phyloP scores from a whole-genome alignment of 2,797 vertebrate genomes.

The Zenarchopterus dispar region DNA sequence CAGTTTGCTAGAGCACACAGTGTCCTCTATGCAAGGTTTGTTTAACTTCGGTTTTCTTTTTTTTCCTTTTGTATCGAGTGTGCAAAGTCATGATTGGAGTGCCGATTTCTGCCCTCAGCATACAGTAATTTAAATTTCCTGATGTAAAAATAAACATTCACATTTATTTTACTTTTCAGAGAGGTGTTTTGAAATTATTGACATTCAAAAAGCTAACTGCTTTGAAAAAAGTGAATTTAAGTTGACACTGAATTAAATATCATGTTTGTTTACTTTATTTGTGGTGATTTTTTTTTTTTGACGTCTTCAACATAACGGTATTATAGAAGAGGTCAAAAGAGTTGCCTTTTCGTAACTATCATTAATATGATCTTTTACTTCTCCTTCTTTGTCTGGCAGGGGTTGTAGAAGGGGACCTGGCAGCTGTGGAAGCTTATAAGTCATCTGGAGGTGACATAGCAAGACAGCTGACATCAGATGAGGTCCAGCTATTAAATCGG shows the following conservation, averaged over 20 bases:
- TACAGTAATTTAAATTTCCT: not conserved
- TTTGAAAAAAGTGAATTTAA: not conserved
- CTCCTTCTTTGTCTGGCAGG: constrained; percentile 75
- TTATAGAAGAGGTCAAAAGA: not conserved
- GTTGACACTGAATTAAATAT: not conserved
- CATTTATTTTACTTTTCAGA: no score
- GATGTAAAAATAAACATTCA: no score
- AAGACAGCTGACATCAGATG: constrained; percentile 93
- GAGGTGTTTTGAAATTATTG: no score
- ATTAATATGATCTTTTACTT: constrained; percentile 10
- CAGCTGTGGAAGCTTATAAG: constrained; percentile 96
- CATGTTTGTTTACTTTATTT: not conserved
- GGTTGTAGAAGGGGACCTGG: constrained; percentile 96
- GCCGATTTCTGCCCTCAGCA: not conserved
- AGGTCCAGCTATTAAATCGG: constrained; percentile 94
- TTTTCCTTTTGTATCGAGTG: not conserved
- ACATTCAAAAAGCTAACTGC: not conserved
- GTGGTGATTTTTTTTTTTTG: not conserved
- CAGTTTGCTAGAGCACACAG: constrained; percentile 24
- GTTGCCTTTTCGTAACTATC: not conserved
- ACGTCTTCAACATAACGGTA: constrained; percentile 3
- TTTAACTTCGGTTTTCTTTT: not conserved
- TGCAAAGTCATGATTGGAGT: not conserved
- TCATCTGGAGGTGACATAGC: constrained; percentile 95
- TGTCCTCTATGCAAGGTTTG: constrained; percentile 39